phyloP scores from a whole-genome alignment of 2,113 vertebrate genomes.

The Prietella phreatophila region DNA sequence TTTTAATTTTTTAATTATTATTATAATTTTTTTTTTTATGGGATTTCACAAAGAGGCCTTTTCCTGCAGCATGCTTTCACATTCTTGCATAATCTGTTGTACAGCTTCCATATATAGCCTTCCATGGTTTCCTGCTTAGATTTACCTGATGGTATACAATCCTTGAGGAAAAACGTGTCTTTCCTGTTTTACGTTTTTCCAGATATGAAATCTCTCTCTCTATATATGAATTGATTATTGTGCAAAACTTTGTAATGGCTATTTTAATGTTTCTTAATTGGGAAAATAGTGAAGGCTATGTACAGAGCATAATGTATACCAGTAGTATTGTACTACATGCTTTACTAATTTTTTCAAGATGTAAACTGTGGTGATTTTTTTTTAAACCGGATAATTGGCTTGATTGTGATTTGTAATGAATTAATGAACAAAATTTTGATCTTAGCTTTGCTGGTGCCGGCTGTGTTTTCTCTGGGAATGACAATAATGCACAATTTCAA shows the following conservation, averaged over 20 bases:
- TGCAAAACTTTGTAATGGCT: neutral
- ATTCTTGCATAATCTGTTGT: constrained; percentile 38
- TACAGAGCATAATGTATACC: neutral
- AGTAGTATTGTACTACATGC: neutral
- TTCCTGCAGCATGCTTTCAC: constrained; percentile 59
- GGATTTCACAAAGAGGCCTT: constrained; percentile 12
- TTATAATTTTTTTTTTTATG: constrained; percentile 11
- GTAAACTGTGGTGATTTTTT: constrained; percentile 3
- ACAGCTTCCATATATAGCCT: neutral
- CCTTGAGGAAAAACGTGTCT: neutral
- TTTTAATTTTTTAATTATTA: too few species aligned
- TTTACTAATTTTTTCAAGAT: neutral
- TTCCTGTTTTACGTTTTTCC: neutral
- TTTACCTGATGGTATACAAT: neutral
- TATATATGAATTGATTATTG: neutral
- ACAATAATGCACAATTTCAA: constrained; percentile 16
- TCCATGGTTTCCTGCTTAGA: constrained; percentile 7
- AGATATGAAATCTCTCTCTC: neutral
- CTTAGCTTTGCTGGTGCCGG: constrained; percentile 35
- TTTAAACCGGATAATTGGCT: neutral
- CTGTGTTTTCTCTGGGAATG: constrained; percentile 20
- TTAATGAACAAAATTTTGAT: constrained; percentile 10
- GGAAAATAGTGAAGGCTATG: constrained; percentile 26
- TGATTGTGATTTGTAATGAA: constrained; percentile 16
- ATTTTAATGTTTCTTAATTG: neutral